Evolutionary conservation across 2,113 vertebrate species (phyloP).

Genomic region (Pluvianellus socialis): DNA sequence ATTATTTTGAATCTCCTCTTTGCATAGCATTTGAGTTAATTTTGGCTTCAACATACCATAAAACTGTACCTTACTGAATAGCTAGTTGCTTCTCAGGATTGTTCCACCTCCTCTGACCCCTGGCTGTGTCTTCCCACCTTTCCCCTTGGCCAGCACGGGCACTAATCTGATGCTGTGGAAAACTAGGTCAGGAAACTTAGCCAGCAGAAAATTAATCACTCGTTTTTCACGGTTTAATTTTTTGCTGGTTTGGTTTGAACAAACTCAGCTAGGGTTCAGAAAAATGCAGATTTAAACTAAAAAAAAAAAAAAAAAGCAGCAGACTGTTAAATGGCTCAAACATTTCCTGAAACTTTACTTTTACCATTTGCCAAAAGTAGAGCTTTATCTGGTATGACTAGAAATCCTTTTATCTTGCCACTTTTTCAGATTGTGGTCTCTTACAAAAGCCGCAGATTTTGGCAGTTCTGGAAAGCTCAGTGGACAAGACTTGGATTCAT

Average conservation of each 20-base stretch:
- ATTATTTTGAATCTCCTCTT: neutral
- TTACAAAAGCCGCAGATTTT: neutral
- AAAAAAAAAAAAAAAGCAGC: neutral
- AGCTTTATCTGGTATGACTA: neutral
- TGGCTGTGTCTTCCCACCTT: neutral
- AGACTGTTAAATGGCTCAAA: neutral
- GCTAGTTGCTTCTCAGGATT: neutral
- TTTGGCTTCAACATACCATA: neutral
- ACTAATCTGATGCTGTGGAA: neutral
- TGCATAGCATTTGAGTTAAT: neutral
- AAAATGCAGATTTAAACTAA: neutral
- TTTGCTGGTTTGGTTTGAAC: neutral
- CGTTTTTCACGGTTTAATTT: neutral
- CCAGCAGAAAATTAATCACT: neutral
- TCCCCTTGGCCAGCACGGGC: neutral
- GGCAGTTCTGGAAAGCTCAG: neutral
- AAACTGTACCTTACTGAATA: neutral
- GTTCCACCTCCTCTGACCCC: neutral
- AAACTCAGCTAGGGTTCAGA: neutral
- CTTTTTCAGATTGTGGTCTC: neutral
- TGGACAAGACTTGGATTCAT: neutral
- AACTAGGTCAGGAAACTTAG: neutral
- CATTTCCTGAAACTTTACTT: neutral
- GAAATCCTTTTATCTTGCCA: neutral
- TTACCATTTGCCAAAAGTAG: neutral